Base-by-base conservation (phyloP, 2,797 vertebrate species). In the Micropoecilia bifurca region DNA sequence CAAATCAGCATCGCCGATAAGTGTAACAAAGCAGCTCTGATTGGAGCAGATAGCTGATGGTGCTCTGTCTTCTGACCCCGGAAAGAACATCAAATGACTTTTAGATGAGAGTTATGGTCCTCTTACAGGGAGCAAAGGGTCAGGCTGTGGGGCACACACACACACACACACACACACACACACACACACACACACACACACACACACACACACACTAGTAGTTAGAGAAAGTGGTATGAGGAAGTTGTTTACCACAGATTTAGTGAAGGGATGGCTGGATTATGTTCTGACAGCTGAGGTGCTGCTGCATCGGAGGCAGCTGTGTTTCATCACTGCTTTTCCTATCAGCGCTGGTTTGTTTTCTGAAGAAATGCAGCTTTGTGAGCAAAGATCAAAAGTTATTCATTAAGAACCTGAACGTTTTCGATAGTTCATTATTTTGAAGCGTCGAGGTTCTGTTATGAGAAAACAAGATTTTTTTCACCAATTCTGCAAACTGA, bases 71-170 rank as follows among this genome's bases (percentile, higher is more conserved):
- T 69, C 82, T 57, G 72, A 82, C 74, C 88, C 43, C 72, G 25
- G 83, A 85, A 91, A 90, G 33, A 79, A 76, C 80, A 85, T 69
- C 90, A 86, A 82, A 88, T 68, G 85, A 90, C 81, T 85, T 85
- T 75, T 76, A 83, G 76, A 79, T 53, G 79, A 93, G 89, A 93
- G 82, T 92, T 94, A 90, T 90, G 77, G 82, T 88, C 89, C 93
- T 93, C 92, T 93, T 91, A 89, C 68, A 79, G 71, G 72, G 91
- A 88, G 83, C 89, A 81, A 77, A 85, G 76, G 92, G 90, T 93
- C 73, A 85, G 47, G 25, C 80, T 81, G 41, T 73, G 76, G 84
- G 73, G 83, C 80, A 88, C 81, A 84, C 77, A 89, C 80, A 80
- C 79, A 59, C 59, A 33, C 59, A 16, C 80, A 88, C 81, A 84